Conservation (phyloP, 2,797 vertebrate genomes). For the Syngnathus rostellatus region DNA sequence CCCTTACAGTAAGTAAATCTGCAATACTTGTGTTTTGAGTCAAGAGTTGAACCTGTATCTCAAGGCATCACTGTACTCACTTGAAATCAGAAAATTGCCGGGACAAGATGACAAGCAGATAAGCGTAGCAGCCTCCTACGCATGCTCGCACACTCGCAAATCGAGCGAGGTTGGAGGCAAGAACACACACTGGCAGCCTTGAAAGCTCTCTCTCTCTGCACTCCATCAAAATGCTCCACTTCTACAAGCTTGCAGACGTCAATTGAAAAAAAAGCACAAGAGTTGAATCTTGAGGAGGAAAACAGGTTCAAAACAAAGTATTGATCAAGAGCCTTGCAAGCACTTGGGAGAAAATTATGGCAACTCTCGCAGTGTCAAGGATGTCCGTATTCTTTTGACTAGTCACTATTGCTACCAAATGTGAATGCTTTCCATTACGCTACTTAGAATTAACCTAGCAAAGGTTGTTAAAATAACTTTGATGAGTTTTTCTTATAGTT, state of each 20-base stretch:
- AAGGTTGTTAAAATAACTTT: no score
- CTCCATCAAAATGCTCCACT: conserved; percentile 23
- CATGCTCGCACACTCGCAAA: conserved; percentile 1
- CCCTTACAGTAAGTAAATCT: no score
- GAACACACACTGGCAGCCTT: not conserved
- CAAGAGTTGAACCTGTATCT: no score
- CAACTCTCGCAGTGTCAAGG: no score
- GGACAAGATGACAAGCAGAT: not conserved
- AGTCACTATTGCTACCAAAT: no score
- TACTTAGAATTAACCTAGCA: no score
- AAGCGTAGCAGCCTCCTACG: not conserved
- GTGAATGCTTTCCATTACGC: no score
- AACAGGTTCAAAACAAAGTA: not conserved
- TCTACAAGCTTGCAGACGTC: not conserved
- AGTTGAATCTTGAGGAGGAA: not conserved
- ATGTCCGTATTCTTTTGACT: no score
- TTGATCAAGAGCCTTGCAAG: not conserved
- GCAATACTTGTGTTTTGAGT: no score
- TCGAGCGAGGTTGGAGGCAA: not conserved
- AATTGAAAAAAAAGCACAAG: not conserved
- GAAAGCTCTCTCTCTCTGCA: conserved; percentile 25
- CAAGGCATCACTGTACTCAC: not conserved
- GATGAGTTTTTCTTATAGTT: no score
- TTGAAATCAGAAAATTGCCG: not conserved
- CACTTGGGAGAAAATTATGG: not conserved